These are phyloP conservation scores for Troides helena DNA, from an alignment of 2,888 invertebrate species.

Conservation along the genomic window DNA sequence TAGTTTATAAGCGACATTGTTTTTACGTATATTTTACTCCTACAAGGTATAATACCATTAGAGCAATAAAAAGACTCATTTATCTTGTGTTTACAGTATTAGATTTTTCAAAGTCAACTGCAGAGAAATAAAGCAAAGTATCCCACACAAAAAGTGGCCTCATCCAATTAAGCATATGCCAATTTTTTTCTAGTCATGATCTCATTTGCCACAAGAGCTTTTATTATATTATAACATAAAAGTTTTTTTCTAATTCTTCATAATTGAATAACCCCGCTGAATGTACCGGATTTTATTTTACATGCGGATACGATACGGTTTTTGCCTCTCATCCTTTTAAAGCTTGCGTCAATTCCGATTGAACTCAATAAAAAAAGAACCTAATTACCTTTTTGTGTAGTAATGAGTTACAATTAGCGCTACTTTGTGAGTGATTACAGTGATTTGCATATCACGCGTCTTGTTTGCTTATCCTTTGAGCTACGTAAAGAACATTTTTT, in stretches of 20 bases:
- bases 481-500: not conserved
- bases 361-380: constrained; percentile 11
- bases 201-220: constrained; percentile 62
- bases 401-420: constrained; percentile 20
- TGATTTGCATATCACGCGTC: constrained; percentile 13
- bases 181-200: constrained; percentile 45
- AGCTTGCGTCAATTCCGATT: constrained; percentile 14
- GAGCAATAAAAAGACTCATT: not conserved
- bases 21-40: not conserved
- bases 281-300: constrained; percentile 66
- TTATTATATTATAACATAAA: constrained; percentile 58
- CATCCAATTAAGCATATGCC: constrained; percentile 16
- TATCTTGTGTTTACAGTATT: not conserved
- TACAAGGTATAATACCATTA: not conserved
- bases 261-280: constrained; percentile 46
- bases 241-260: constrained; percentile 45
- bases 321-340: constrained; percentile 10
- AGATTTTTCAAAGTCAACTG: constrained; percentile 4
- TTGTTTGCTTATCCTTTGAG: constrained; percentile 13
- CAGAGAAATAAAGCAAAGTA: constrained; percentile 11
- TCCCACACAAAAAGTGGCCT: constrained; percentile 8
- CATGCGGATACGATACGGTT: constrained; percentile 24
- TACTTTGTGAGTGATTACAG: constrained; percentile 12
- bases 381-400: constrained; percentile 18
- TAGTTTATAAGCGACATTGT: too few species aligned